These are phyloP conservation scores for Wasmannia auropunctata DNA, from an alignment of 1,140 invertebrate genomes.

Conservation along the genomic window DNA sequence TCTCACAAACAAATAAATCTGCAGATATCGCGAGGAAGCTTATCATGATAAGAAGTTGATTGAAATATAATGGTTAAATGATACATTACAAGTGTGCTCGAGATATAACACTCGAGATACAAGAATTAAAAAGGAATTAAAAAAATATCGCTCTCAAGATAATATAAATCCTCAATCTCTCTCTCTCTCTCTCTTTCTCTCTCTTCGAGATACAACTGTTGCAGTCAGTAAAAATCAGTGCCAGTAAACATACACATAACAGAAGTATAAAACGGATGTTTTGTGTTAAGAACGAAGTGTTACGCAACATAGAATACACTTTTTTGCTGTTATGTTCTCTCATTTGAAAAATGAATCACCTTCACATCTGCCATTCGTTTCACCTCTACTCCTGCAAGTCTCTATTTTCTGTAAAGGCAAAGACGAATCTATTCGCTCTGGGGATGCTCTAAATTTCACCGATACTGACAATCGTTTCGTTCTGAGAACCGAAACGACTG, in stretches of 20 bases:
- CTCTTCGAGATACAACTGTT: neutral
- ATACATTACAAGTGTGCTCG: neutral
- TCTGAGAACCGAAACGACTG: neutral
- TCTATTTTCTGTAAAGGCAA: neutral
- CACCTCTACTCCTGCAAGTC: neutral
- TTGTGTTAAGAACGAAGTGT: neutral
- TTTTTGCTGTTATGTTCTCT: neutral
- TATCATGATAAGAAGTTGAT: neutral
- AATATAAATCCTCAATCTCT: neutral
- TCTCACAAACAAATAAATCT: neutral
- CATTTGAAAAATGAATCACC: neutral
- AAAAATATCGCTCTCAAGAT: neutral
- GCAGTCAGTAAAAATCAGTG: neutral
- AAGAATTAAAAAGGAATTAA: neutral
- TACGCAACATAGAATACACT: neutral
- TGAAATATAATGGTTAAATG: constrained; percentile 10
- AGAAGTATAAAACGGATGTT: neutral
- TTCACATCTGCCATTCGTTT: neutral
- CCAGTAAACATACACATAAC: neutral
- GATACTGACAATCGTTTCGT: neutral
- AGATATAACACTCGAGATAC: constrained; percentile 29
- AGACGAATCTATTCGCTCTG: neutral
- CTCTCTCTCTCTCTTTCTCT: neutral
- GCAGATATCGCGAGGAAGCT: neutral
- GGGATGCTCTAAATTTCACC: neutral